Evolutionary conservation across 2,797 vertebrate genomes (phyloP).

Genomic region (Pseudochaenichthys georgianus): DNA sequence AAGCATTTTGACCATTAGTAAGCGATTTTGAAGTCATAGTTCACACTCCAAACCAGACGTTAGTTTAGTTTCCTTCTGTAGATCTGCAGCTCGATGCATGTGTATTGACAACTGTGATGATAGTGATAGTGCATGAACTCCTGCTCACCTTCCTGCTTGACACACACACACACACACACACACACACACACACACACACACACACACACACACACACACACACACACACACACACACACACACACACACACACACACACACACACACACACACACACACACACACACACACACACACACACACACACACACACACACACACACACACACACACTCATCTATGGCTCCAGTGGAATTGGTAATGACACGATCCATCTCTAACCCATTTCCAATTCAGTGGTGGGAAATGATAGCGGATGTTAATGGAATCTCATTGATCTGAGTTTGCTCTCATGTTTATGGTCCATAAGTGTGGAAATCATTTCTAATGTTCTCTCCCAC

Average conservation of each 20-base stretch:
- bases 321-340: slow-evolving; percentile 18
- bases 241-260: too few species aligned
- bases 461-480: slow-evolving; percentile 80
- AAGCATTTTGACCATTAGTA: slow-evolving; percentile 27
- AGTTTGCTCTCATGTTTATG: slow-evolving; percentile 84
- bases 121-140: slow-evolving; percentile 76
- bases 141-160: slow-evolving; percentile 80
- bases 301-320: slow-evolving; percentile 30
- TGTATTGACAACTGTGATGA: slow-evolving; percentile 58
- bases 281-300: slow-evolving; percentile 39
- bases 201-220: too few species aligned
- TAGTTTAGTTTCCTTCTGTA: slow-evolving; percentile 37
- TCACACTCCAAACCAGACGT: slow-evolving; percentile 26
- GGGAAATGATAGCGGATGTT: slow-evolving; percentile 84
- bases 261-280: too few species aligned
- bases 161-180: too few species aligned
- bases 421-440: slow-evolving; percentile 87
- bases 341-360: slow-evolving; percentile 80
- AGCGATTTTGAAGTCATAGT: slow-evolving; percentile 10
- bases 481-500: slow-evolving; percentile 76
- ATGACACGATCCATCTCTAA: slow-evolving; percentile 85
- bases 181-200: too few species aligned
- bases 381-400: slow-evolving; percentile 82
- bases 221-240: too few species aligned
- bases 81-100: slow-evolving; percentile 33